Percentiles rank a stretch among this genome's conserved stretches.
These are phyloP conservation scores for Nebria salina DNA, from an alignment of 2,888 invertebrate genomes.

Conservation along the genomic window DNA sequence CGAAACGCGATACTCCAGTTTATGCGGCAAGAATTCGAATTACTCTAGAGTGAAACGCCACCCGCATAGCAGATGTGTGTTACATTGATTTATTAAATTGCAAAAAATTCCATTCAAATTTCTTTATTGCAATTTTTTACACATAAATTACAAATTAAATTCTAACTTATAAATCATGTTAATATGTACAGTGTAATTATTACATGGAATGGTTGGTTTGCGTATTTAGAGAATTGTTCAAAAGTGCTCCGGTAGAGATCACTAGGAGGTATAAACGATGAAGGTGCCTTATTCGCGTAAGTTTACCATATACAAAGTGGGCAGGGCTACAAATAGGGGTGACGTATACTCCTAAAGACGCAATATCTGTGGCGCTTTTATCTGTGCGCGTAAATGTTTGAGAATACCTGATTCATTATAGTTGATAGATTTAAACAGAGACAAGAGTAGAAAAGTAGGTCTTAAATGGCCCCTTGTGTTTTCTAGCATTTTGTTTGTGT, in stretches of 20 bases:
- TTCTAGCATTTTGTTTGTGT: constrained; percentile 44
- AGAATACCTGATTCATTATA: constrained; percentile 3
- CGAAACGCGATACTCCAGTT: background rate
- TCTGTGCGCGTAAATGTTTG: background rate
- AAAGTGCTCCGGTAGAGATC: background rate
- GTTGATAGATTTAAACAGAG: constrained; percentile 29
- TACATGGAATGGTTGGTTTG: background rate
- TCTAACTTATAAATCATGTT: background rate
- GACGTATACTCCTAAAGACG: background rate
- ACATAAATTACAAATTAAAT: background rate
- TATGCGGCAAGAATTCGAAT: constrained; percentile 14
- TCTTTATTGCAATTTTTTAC: background rate
- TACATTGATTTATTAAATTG: background rate
- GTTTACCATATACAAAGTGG: background rate
- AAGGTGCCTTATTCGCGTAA: background rate
- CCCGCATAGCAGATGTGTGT: constrained; percentile 6
- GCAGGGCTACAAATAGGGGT: background rate
- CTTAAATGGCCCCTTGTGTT: constrained; percentile 41
- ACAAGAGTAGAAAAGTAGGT: no score
- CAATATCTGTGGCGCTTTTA: background rate
- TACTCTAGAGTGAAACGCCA: background rate
- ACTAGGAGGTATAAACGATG: background rate
- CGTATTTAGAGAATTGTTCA: background rate
- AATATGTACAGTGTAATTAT: background rate
- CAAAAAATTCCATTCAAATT: background rate